Base-by-base conservation (phyloP, 2,797 vertebrate species). In the Mormyrus hasselquistii region DNA sequence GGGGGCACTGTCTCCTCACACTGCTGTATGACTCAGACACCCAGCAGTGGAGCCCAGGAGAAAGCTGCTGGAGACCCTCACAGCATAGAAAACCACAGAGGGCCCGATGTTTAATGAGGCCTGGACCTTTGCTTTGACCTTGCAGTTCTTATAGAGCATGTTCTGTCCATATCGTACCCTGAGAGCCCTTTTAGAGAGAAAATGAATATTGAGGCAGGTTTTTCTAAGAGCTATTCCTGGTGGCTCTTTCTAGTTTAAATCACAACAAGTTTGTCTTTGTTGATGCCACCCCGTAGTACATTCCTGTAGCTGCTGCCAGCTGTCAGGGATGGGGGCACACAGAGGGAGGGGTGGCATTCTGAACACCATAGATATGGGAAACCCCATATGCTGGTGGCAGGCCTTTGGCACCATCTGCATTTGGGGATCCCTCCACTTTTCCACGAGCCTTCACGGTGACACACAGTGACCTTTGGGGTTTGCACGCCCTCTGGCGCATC, bases 171-270 rank as follows among this genome's bases (percentile, higher is more conserved):
- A 57, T n/a, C 16, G 29, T 41, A 38, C 53, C 85, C 52, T 87
- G 53, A 57, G 85, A 57, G 53, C 34, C 14, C 22, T 59, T 87
- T 57, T 87, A 87, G 34, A 52, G 14, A 59, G 53, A 59, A 87
- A 87, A 41, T 57, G 53, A 55, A 87, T 87, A 59, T 41, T 19
- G 52, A 41, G 16, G 5, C 82, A 84, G 82, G 82, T 82, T 82
- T 47, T n/a, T 82, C 76, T 82, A n/a, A 47, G 16, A 41, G 38
- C 34, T 41, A 41, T 82, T 82, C 19, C 16, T 19, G 19, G 19
- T 82, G 76, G 76, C 38, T 82, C 76, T 82, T 82, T 82, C 76
- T 82, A 82, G 76, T 82, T n/a, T 9, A 47, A n/a, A 44, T 7
- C 19, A n/a, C 19, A 82, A 47, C 16, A 47, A 82, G 19, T n/a